Evolutionary conservation across 2,113 vertebrate genomes (phyloP).

Genomic region (Leptocoma aspasia): DNA sequence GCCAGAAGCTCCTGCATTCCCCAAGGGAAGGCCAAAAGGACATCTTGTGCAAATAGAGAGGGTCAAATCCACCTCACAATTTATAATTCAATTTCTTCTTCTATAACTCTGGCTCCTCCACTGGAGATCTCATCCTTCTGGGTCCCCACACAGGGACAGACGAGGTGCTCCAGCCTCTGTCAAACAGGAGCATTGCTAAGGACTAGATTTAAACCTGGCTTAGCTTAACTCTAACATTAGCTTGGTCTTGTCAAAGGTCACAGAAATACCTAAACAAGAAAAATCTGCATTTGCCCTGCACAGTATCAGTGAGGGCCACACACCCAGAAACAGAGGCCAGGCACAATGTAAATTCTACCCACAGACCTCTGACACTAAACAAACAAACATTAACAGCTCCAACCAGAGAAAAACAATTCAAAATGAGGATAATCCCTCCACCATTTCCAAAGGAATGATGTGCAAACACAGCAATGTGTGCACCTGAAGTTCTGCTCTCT

Average conservation of each 20-base stretch:
- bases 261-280: neutral
- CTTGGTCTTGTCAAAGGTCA: neutral
- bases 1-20: neutral
- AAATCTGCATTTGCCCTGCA: neutral
- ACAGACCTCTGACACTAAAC: neutral
- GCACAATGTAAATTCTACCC: neutral
- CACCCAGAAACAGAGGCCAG: neutral
- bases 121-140: neutral
- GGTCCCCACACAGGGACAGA: neutral
- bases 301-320: neutral
- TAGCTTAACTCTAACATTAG: neutral
- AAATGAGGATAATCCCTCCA: neutral
- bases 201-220: neutral
- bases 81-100: neutral
- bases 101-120: neutral
- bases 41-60: neutral
- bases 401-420: neutral
- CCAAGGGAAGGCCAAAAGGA: neutral
- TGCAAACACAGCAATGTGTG: neutral
- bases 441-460: neutral
- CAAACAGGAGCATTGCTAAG: neutral
- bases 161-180: neutral
- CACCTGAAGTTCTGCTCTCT: neutral
- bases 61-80: neutral
- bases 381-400: neutral